Conservation (phyloP, 2,113 vertebrate genomes). For the Melanocharis versteri region DNA sequence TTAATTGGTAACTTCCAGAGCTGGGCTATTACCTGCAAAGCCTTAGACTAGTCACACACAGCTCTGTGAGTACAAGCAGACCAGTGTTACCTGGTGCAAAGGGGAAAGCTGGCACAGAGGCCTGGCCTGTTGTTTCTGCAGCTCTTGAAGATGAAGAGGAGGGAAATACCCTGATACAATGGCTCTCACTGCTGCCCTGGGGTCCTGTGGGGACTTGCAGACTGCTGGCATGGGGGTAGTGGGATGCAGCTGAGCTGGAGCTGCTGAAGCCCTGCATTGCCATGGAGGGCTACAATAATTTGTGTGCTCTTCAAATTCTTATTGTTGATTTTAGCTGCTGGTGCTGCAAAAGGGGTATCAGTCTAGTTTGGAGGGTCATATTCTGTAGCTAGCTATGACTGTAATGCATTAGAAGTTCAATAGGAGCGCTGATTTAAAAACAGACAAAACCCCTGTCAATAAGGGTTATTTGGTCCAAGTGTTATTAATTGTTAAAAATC, state of each 20-base stretch:
- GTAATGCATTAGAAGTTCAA: not conserved
- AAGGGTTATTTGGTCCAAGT: not conserved
- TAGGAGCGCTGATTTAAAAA: not conserved
- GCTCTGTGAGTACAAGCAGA: not conserved
- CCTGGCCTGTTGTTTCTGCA: not conserved
- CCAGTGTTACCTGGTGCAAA: not conserved
- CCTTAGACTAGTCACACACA: not conserved
- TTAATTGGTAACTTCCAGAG: conserved; percentile 1
- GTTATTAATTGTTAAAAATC: not conserved
- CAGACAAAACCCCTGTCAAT: not conserved
- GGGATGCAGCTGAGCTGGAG: not conserved
- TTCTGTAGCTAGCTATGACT: not conserved
- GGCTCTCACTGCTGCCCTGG: not conserved
- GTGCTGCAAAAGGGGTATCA: not conserved
- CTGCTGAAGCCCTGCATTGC: not conserved
- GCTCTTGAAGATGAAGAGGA: not conserved
- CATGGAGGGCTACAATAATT: not conserved
- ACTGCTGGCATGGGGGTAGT: not conserved
- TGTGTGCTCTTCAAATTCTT: not conserved
- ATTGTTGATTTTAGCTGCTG: not conserved
- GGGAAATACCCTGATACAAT: no score
- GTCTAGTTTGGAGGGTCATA: not conserved
- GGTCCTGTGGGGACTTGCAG: not conserved
- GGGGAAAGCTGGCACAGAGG: not conserved
- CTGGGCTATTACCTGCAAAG: not conserved